Evolutionary conservation across 2,888 invertebrate species (phyloP), one percentile per base, ranked within the genome.

Genomic region (Entomobrya proxima): DNA sequence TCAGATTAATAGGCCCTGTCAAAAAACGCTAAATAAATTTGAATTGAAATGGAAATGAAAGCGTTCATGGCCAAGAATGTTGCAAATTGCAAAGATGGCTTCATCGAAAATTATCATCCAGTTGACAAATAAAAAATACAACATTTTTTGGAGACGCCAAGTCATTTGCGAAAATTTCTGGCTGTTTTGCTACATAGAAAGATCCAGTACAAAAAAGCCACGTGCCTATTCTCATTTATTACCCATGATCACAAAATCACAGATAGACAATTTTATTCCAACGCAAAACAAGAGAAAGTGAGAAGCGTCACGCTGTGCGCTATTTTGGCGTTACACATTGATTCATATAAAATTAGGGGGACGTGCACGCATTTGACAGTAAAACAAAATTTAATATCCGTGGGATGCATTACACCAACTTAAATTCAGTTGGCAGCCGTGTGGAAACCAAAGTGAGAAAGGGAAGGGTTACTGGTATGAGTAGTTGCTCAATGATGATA

Each of bases 271-370:
- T n/a, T n/a, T n/a, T n/a, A n/a, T n/a, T n/a, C n/a, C n/a, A n/a
- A n/a, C n/a, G n/a, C n/a, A n/a, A n/a, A n/a, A 67, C 40, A 67
- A 44, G 37, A 40, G 40, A 67, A 67, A 67, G 67, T 67, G 67
- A 67, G 67, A 67, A 67, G 67, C 24, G 44, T 44, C 27, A 67
- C 67, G 40, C 67, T n/a, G n/a, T n/a, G n/a, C n/a, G n/a, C n/a
- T n/a, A n/a, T n/a, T n/a, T n/a, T n/a, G n/a, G n/a, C n/a, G n/a
- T n/a, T 40, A 67, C 40, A 44, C 67, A 40, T 67, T 67, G 18
- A 37, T 37, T 64, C 64, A 21, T 64, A 7, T 9, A 64, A 37
- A 64, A 64, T 37, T 64, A 21, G 64, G 2, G n/a, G 64, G 18
- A 24, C 21, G 9, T 64, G 18, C 18, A 21, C 1, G 7, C 21